Conservation (phyloP, 2,888 invertebrate species). For the Lasius platythorax region DNA sequence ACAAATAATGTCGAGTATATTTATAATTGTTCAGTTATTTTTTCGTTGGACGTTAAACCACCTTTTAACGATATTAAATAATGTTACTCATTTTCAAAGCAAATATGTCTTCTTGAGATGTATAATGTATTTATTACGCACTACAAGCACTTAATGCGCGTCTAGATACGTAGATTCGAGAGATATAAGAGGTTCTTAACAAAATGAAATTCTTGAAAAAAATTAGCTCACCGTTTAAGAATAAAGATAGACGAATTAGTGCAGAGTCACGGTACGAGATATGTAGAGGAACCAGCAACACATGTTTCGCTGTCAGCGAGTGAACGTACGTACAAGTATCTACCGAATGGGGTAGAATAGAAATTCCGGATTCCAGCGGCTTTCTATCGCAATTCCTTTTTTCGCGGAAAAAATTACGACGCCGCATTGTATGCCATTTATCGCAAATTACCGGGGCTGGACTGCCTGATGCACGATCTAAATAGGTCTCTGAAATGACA, state of each 20-base stretch:
- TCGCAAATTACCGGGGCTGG: conserved; percentile 3
- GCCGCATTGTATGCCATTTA: conserved; percentile 27
- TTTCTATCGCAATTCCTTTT: conserved; percentile 65
- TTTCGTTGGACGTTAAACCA: neutral
- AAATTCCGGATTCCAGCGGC: conserved; percentile 68
- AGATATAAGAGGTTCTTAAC: neutral
- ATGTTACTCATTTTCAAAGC: neutral
- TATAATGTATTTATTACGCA: neutral
- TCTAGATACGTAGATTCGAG: neutral
- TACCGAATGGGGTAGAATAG: conserved; percentile 47
- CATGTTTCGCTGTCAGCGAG: conserved; percentile 8
- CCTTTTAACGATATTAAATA: neutral
- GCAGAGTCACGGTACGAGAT: neutral
- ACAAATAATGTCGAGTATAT: neutral
- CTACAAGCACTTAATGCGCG: neutral
- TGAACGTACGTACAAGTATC: conserved; percentile 25
- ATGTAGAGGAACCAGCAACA: neutral
- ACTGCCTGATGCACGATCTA: neutral
- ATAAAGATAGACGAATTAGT: neutral
- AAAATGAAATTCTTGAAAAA: conserved; percentile 1
- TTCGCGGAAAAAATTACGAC: neutral
- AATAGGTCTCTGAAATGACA: conserved; percentile 4
- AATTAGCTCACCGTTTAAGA: neutral
- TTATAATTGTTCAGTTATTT: neutral
- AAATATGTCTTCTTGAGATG: neutral